Evolutionary conservation across 2,888 invertebrate genomes (phyloP).

Genomic region (Cryptocephalus moraei): DNA sequence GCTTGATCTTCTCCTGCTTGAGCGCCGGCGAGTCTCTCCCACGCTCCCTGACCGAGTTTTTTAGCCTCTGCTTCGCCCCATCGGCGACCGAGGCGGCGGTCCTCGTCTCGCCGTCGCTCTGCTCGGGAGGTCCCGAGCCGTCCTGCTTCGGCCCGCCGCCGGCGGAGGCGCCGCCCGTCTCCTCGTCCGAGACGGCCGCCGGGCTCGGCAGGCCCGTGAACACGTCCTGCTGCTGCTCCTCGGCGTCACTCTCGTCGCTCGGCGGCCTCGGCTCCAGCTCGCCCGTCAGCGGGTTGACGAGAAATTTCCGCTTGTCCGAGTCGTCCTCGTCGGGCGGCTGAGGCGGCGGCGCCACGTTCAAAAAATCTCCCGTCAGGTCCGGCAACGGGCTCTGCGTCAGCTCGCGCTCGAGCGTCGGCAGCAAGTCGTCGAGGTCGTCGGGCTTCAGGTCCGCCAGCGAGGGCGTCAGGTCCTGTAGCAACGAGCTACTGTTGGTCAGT

Average conservation of each 20-base stretch:
- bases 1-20: conserved; percentile 65
- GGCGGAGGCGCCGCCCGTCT: conserved; percentile 46
- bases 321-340: conserved; percentile 31
- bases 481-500: conserved; percentile 12
- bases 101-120: conserved; percentile 35
- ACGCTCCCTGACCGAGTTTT: conserved; percentile 8
- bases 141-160: conserved; percentile 36
- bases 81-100: not conserved
- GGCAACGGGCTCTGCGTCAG: conserved; percentile 42
- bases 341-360: conserved; percentile 13
- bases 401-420: conserved; percentile 52
- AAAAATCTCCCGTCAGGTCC: conserved; percentile 42
- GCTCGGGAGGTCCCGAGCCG: conserved; percentile 8
- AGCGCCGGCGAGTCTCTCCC: conserved; percentile 34
- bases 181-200: conserved; percentile 37
- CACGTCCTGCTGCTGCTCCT: conserved; percentile 34
- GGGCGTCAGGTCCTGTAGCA: conserved; percentile 34
- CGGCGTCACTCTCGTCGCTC: conserved; percentile 50
- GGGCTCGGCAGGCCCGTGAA: conserved; percentile 33
- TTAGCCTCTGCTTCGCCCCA: not conserved
- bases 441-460: conserved; percentile 36
- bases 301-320: conserved; percentile 63
- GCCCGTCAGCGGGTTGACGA: conserved; percentile 84
- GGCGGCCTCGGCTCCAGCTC: conserved; percentile 71
- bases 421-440: conserved; percentile 53